Base-by-base conservation (phyloP, 2,888 invertebrate genomes). In the Heterodera filipjevi region DNA sequence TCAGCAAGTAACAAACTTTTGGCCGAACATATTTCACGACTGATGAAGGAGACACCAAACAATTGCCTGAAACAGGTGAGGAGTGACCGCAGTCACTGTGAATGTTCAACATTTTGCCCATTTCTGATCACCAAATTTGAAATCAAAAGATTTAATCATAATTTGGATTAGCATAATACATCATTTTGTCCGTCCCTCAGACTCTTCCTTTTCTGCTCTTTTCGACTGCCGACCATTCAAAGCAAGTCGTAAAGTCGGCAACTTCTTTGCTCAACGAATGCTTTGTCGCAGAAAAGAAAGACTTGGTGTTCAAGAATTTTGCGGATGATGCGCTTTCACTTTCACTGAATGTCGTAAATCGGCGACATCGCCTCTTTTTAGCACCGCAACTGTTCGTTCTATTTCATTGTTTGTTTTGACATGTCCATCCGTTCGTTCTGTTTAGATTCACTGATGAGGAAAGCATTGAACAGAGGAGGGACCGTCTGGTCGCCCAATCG, bases 241-340 rank as follows among this genome's bases (percentile, higher is more conserved):
- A n/a, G 2, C 68, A 71, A 46, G 83, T 83, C 27, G 35, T 70
- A 32, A 78, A 76, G 35, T 68, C 66, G 33, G 85, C 85, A 1
- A 70, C 77, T 5, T 76, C 72, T 10, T 77, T 86, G 0, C 79
- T 86, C n/a, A 72, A 78, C 14, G 81, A 81, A 19, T 84, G 84
- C 59, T 86, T 85, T 72, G 78, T 76, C 1, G 81, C 81, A 16
- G 83, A 80, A 68, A 85, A 86, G 66, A 71, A 80, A 14, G 59
- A 71, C 27, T 77, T 80, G 66, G 66, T 82, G 10, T 53, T 79
- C 14, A 53, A 76, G 10, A 53, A 79, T 0, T 85, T 83, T 59
- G 82, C 79, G 10, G 76, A 78, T 10, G n/a, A 70, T 0, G 76
- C 83, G 0, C 77, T 84, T 59, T 71, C 80, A 0, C 73, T 84